phyloP scores from a whole-genome alignment of 2,113 vertebrate species.

The Garra rufa region DNA sequence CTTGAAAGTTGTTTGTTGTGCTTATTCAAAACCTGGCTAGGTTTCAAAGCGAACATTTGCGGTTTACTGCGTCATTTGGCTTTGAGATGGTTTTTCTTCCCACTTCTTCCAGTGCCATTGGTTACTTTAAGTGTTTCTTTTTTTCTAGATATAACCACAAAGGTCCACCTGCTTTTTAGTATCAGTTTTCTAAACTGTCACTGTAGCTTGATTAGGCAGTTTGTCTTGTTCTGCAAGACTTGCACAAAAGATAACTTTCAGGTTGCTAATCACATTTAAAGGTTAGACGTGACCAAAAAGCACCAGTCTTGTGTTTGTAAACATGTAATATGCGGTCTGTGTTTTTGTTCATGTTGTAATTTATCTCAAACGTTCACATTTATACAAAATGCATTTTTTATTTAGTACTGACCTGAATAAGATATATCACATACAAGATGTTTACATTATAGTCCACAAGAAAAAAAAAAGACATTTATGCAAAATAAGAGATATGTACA shows the following conservation, averaged over 20 bases:
- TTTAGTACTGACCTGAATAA: too few species aligned
- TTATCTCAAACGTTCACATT: too few species aligned
- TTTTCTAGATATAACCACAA: neutral
- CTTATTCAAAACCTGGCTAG: neutral
- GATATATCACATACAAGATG: too few species aligned
- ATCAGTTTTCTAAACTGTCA: neutral
- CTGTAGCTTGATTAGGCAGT: constrained; percentile 21
- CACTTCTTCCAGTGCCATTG: neutral
- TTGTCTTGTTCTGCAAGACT: constrained; percentile 38
- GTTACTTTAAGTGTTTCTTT: neutral
- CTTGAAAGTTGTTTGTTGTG: neutral
- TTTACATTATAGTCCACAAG: too few species aligned
- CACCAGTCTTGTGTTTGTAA: neutral
- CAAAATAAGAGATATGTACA: too few species aligned
- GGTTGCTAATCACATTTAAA: neutral
- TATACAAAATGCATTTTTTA: too few species aligned
- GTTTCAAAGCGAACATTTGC: constrained; percentile 16
- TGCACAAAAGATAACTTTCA: neutral
- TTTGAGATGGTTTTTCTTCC: constrained; percentile 1
- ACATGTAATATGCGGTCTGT: too few species aligned
- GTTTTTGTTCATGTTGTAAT: too few species aligned
- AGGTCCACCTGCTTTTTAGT: neutral
- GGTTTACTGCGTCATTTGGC: constrained; percentile 19
- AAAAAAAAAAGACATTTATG: too few species aligned
- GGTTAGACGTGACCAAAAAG: neutral